Base-by-base conservation (phyloP, 2,797 vertebrate genomes). In the Carapus acus region DNA sequence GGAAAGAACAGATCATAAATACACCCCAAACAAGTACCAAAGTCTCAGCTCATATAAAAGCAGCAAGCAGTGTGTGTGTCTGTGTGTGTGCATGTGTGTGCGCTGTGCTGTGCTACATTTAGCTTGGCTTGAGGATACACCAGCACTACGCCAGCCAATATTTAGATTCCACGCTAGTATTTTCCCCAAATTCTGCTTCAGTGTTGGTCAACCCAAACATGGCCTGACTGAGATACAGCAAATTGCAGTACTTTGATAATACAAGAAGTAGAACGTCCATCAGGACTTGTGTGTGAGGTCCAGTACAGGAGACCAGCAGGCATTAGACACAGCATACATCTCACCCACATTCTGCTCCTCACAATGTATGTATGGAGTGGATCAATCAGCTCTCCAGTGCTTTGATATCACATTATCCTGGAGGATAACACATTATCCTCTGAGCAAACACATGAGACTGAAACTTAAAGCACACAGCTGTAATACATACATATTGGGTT, bases 361-460 rank as follows among this genome's bases (percentile, higher is more conserved):
- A 67, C n/a, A n/a, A n/a, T 37, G 6, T 22, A 68, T 40, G 56
- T 64, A 9, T 45, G 60, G 23, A 56, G 29, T n/a, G 39, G 67
- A 78, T 80, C 64, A 69, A 74, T 83, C 73, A 64, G 46, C 70
- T 70, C 58, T 31, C 69, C 61, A 67, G 71, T 65, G 58, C 48
- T 36, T 60, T 43, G 20, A 57, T 41, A 69, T 54, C 67, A 83
- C 70, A 80, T 77, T 77, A 83, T 79, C 80, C 74, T 85, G n/a
- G n/a, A n/a, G n/a, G n/a, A n/a, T n/a, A n/a, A 54, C 67, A 83
- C 70, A 80, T 77, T 77, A 83, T 79, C 80, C 74, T 85, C 83
- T 76, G 73, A 76, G 64, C 54, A 70, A 81, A 76, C 64, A 78
- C 41, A 67, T 78, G 71, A 73, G 1, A 23, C 27, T 21, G 62